Percentiles rank a stretch among this genome's conserved stretches.
Evolutionary conservation across 23 tunicate genomes (phyloP).

Genomic region (Botrylloides violaceus): DNA sequence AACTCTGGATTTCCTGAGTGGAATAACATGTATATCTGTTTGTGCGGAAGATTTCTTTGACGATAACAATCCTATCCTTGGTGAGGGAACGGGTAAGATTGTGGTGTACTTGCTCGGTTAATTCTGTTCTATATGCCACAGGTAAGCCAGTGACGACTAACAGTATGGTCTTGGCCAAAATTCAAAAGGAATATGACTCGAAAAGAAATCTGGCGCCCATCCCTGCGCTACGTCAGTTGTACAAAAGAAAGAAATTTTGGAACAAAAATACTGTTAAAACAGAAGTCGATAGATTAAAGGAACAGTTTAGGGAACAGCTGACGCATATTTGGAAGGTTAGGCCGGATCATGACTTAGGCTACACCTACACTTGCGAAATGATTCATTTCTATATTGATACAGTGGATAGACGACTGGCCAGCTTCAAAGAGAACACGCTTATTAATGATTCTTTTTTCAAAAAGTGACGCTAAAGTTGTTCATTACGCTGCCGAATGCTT

Average conservation of each 20-base stretch:
- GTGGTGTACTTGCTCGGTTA: too few species aligned
- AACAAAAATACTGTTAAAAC: slow-evolving; percentile 25
- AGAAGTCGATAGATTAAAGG: slow-evolving; percentile 38
- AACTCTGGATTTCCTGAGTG: slow-evolving; percentile 29
- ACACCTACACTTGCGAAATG: too few species aligned
- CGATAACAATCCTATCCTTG: not conserved
- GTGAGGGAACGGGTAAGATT: slow-evolving; percentile 18
- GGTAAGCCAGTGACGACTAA: slow-evolving; percentile 14
- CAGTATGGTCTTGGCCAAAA: not conserved
- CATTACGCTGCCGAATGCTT: slow-evolving; percentile 46
- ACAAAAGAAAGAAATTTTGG: slow-evolving; percentile 69
- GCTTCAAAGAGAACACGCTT: slow-evolving; percentile 32
- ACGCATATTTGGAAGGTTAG: slow-evolving; percentile 65
- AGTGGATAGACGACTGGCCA: slow-evolving; percentile 59
- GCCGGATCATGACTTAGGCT: too few species aligned
- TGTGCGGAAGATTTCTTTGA: slow-evolving; percentile 54
- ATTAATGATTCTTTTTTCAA: slow-evolving; percentile 36
- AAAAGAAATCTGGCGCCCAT: slow-evolving; percentile 40
- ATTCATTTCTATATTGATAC: too few species aligned
- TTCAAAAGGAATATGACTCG: slow-evolving; percentile 4
- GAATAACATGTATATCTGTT: slow-evolving; percentile 13
- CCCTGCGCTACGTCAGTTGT: slow-evolving; percentile 44
- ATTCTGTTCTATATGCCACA: slow-evolving; percentile 26
- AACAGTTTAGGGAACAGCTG: slow-evolving; percentile 46
- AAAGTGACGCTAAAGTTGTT: slow-evolving; percentile 11